Conservation (phyloP, 2,888 invertebrate genomes). For the Alloplasta piceator region DNA sequence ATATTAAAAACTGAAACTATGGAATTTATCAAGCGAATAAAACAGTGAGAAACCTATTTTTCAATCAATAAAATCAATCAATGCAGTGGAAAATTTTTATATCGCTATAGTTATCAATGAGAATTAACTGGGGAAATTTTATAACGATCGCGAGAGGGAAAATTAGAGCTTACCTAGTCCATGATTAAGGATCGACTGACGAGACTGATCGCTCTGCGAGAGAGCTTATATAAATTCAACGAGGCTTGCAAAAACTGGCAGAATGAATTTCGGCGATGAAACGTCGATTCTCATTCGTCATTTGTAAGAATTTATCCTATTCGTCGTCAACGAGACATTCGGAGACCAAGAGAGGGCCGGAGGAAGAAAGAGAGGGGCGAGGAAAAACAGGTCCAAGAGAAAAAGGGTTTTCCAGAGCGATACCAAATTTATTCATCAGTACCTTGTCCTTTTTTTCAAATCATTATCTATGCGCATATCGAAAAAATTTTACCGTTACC, state of each 20-base stretch:
- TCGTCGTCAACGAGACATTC: constrained; percentile 10
- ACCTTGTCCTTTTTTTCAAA: constrained; percentile 5
- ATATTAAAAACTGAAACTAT: too few relatives aligned
- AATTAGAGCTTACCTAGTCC: constrained; percentile 72
- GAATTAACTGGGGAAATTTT: neutral
- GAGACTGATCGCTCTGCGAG: constrained; percentile 61
- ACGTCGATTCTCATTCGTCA: constrained; percentile 46
- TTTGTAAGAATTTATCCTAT: constrained; percentile 22
- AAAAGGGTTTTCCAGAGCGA: neutral
- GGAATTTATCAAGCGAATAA: neutral
- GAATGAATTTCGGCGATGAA: constrained; percentile 10
- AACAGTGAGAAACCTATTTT: neutral
- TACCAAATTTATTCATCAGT: constrained; percentile 47
- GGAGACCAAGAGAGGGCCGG: neutral
- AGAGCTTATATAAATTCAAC: constrained; percentile 69
- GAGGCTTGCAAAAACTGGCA: constrained; percentile 46
- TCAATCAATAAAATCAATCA: constrained; percentile 6
- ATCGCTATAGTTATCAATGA: too few relatives aligned
- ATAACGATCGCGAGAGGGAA: neutral
- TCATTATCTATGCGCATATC: constrained; percentile 34
- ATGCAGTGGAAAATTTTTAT: neutral
- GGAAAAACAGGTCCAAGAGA: constrained; percentile 3
- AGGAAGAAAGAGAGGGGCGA: neutral
- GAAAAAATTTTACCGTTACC: neutral
- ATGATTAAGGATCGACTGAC: constrained; percentile 70